Percentiles rank a stretch among this genome's conserved stretches.
These are phyloP conservation scores for Heteromyza rotundicornis DNA, from an alignment of 2,888 invertebrate species.

Conservation along the genomic window DNA sequence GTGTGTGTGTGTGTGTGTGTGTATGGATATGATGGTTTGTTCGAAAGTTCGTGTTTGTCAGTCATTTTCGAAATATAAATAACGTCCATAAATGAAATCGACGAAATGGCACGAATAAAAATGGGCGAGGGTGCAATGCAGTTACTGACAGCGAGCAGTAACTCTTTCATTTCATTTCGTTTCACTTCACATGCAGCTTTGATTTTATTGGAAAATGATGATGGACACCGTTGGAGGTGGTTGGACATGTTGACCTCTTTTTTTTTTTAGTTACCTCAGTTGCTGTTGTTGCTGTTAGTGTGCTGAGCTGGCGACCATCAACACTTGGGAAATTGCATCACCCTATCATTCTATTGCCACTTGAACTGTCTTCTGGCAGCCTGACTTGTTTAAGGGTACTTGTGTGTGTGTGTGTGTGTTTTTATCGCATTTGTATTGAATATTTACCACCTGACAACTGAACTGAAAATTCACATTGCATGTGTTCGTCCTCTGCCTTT, in stretches of 20 bases:
- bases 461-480: neutral
- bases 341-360: neutral
- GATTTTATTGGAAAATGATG: neutral
- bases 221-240: neutral
- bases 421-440: too few relatives aligned
- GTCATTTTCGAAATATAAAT: neutral
- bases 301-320: neutral
- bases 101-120: neutral
- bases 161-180: neutral
- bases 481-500: neutral
- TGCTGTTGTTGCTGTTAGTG: too few relatives aligned
- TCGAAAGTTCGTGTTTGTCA: neutral
- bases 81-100: neutral
- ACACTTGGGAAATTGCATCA: neutral
- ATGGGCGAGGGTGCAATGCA: neutral
- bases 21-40: neutral
- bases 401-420: too few relatives aligned
- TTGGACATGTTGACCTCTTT: neutral
- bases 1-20: neutral
- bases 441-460: neutral
- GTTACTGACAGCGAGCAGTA: too few relatives aligned
- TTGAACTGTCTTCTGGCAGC: neutral
- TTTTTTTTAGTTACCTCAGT: too few relatives aligned
- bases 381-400: neutral
- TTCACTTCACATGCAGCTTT: neutral